Base-by-base conservation (phyloP, 2,113 vertebrate species). In the Cariama cristata region DNA sequence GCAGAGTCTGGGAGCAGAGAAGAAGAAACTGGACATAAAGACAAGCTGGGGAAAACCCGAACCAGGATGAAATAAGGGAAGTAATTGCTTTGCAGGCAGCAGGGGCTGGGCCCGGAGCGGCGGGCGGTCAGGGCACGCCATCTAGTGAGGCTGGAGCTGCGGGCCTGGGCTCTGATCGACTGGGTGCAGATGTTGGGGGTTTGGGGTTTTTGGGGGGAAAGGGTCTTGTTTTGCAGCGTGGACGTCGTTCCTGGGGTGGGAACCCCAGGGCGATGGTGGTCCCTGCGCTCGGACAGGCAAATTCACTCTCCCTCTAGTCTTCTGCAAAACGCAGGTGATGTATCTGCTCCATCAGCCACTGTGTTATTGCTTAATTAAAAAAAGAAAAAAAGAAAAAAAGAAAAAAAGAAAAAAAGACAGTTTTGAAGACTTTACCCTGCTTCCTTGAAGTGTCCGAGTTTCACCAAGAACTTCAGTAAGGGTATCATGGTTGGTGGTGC, bases 251-350 rank as follows among this genome's bases (percentile, higher is more conserved):
- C 28, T 2, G 42, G 4, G 35, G 8, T 32, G 40, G 58, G 24
- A 68, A 35, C 8, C 9, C 47, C 2, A 2, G 28, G 9, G 33
- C 1, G 40, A 45, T 14, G 30, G 20, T 1, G 38, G 0, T 27
- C 24, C 35, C 9, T 38, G 42, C 9, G 23, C 58, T n/a, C 1
- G 3, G 20, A 7, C 20, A 3, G 6, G 23, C 12, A 2, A 5
- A 32, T 24, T 40, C 11, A 1, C 28, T 8, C 32, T 20, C 20
- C 14, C 4, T 14, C 38, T 5, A 30, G 28, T 17, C 30, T 33
- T 32, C 53, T 13, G 32, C n/a, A 35, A 32, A 68, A 60, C 5
- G 2, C 18, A 21, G 44, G 17, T 16, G 60, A 27, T 2, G 0
- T 6, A 8, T 2, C 45, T 19, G 35, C 47, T 62, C 33, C 35